These are phyloP conservation scores for Percopsis transmontana DNA, from an alignment of 2,113 vertebrate species.

Conservation along the genomic window DNA sequence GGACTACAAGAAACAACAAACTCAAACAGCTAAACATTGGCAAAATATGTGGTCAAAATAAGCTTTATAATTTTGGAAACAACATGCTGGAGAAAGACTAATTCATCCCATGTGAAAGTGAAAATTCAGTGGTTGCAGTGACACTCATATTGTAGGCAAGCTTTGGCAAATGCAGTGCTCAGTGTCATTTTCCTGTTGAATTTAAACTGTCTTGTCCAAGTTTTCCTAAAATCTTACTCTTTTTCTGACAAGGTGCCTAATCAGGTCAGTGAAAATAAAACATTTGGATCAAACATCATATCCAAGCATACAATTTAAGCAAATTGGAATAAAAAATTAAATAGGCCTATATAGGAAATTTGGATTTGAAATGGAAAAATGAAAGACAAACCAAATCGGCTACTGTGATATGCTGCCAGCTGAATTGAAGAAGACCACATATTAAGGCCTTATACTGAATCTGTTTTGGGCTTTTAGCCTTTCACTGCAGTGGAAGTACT, in stretches of 20 bases:
- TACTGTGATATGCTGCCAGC: neutral
- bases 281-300: too few relatives aligned
- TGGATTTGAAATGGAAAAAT: neutral
- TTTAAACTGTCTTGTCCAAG: slow-evolving; percentile 14
- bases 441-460: too few relatives aligned
- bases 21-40: neutral
- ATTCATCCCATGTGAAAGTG: slow-evolving; percentile 13
- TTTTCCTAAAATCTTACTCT: slow-evolving; percentile 29
- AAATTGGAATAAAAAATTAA: neutral
- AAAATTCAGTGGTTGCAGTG: neutral
- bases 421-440: neutral
- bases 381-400: neutral
- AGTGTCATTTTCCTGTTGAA: slow-evolving; percentile 23
- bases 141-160: slow-evolving; percentile 7
- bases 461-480: too few relatives aligned
- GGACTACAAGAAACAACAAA: neutral
- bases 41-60: neutral
- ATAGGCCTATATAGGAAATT: neutral
- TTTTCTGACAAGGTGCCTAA: slow-evolving; percentile 13
- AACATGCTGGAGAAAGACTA: neutral
- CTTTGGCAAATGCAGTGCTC: slow-evolving; percentile 13
- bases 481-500: too few relatives aligned
- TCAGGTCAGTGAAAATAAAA: neutral
- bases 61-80: neutral
- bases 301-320: neutral